phyloP scores from a whole-genome alignment of 1,140 invertebrate species.

The Trichogramma pretiosum region DNA sequence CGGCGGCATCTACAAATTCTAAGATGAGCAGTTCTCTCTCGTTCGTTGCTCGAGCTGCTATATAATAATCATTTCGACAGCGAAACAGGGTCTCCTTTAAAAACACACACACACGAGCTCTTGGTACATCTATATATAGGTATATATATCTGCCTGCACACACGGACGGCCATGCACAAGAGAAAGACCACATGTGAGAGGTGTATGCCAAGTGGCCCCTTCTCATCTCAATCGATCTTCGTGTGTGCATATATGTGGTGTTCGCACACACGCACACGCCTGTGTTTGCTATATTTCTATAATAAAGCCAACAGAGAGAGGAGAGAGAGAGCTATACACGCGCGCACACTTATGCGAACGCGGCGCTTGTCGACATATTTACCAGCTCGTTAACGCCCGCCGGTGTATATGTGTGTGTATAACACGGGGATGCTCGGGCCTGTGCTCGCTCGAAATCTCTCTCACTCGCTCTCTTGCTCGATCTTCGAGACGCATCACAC shows the following conservation, averaged over 20 bases:
- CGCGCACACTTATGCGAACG: too few species aligned
- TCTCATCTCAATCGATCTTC: too few species aligned
- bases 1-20: conserved; percentile 45
- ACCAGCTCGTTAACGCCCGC: conserved; percentile 46
- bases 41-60: too few species aligned
- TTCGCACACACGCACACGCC: conserved; percentile 24
- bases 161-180: not conserved
- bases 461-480: conserved; percentile 16
- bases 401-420: conserved; percentile 2
- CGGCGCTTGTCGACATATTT: conserved; percentile 46
- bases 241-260: too few species aligned
- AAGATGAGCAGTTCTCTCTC: conserved; percentile 46
- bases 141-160: too few species aligned
- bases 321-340: too few species aligned
- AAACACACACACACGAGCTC: not conserved
- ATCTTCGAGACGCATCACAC: too few species aligned
- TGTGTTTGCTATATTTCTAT: conserved; percentile 19
- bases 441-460: too few species aligned
- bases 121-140: too few species aligned
- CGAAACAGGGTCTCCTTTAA: conserved; percentile 1
- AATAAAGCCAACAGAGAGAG: conserved; percentile 21
- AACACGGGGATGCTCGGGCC: too few species aligned
- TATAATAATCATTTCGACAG: conserved; percentile 48
- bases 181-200: not conserved
- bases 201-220: not conserved